Evolutionary conservation across 2,888 invertebrate genomes (phyloP), one percentile per base, ranked within the genome.

Genomic region (Agriopis aurantiaria): DNA sequence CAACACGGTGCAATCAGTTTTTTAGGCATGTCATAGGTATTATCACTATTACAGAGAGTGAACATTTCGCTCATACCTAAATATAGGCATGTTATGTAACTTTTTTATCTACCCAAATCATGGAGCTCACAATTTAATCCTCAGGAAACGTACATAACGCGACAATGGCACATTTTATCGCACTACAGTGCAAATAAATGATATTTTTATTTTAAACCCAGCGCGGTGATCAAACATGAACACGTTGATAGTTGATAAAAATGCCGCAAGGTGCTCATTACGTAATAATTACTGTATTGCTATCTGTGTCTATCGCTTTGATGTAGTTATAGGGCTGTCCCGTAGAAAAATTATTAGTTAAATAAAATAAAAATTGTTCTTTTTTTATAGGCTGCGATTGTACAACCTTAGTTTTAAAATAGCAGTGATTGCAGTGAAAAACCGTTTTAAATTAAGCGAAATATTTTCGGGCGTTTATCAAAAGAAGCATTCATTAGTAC

Each of bases 241-340:
- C 51, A 65, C 8, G 62, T n/a, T n/a, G n/a, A n/a, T n/a, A 65
- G 46, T 23, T 73, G 83, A 86, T 83, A 86, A 88, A 85, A 86
- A 85, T 84, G 78, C 82, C 73, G 85, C 86, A 87, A 75, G 80
- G 62, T 58, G 69, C 62, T 73, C 55, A 63, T 73, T 68, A 66
- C 48, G 51, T 80, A 84, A 86, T 84, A 75, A 74, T 78, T 78
- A 75, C 79, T 76, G 77, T 75, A 78, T 57, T 72, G 69, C 57
- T 86, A 83, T 85, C 82, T 76, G 59, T 40, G 49, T 48, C 48
- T 43, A 53, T 64, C 40, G 49, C 33, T 56, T n/a, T 45, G 12
- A 14, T 14, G 8, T 48, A 7, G 10, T 45, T 57, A 23, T 58
- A 69, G 65, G 69, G 69, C 12, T 69, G 61, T 9, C 59, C 53